Evolutionary conservation across 92 coral and sea anemone species (phyloP), one percentile per base, ranked within the genome.

Genomic region (Zoanthus solanderi): DNA sequence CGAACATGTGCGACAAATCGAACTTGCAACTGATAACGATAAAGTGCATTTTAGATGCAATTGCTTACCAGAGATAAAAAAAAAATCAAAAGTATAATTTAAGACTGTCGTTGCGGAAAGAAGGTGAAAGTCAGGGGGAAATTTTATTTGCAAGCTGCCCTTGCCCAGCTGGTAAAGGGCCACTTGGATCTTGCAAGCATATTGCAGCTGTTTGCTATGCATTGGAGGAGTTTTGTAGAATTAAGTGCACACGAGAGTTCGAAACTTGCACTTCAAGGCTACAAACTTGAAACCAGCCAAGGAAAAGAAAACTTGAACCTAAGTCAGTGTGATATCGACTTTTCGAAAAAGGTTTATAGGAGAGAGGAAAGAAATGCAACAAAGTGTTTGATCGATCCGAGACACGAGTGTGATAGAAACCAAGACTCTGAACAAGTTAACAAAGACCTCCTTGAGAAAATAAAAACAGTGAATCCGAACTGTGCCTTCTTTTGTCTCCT

Each of bases 141-240:
- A 92, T 83, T n/a, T 63, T 80, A 79, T 92, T 84, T 89, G 92
- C 90, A 9, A 85, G 92, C 84, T 92, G 92, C 74, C 74, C 86
- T 87, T 92, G 93, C 83, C 95, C 95, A 73, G 95, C 95, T 42
- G 95, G 91, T 9, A 89, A 89, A 83, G 89, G 86, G 61, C 91
- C 94, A 30, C 66, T 28, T 34, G 90, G 94, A 14, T 88, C 87
- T 12, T 88, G 94, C 65, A 88, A 88, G 86, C 94, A 91, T 57
- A 88, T 91, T 29, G 94, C 89, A 48, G 89, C 91, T 45, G 37
- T 91, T 34, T 91, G 94, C 86, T 91, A 88, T 78, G 92, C 92
- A 9, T 91, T 91, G 63, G 92, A 91, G 69, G 94, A 84, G 58
- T 88, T 92, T 85, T 47, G 71, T 48, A 71, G 91, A 42, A 42